phyloP scores from a whole-genome alignment of 2,797 vertebrate genomes.

The Gallinago stenura region DNA sequence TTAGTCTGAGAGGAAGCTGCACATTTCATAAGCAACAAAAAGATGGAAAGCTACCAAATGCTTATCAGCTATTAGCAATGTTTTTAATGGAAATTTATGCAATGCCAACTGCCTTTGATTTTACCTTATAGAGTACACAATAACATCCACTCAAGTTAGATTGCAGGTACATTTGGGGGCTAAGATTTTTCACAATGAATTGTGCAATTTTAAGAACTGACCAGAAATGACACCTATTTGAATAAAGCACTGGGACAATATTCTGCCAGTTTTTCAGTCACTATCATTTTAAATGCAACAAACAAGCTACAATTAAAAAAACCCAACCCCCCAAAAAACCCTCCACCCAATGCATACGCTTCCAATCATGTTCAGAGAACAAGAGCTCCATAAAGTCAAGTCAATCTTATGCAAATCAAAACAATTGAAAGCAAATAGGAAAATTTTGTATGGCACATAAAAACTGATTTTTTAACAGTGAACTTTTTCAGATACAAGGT shows the following conservation, averaged over 20 bases:
- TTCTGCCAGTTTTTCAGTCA: neutral
- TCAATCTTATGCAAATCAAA: neutral
- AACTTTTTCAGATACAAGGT: neutral
- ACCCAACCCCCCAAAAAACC: neutral
- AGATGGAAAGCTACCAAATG: neutral
- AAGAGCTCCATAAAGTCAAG: neutral
- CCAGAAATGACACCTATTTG: neutral
- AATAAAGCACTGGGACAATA: neutral
- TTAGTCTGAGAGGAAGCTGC: neutral
- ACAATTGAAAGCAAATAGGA: neutral
- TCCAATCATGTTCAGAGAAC: neutral
- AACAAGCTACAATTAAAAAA: neutral
- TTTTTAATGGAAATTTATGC: neutral
- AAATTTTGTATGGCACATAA: neutral
- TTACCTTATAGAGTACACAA: neutral
- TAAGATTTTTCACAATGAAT: neutral
- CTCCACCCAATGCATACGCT: neutral
- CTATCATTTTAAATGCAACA: neutral
- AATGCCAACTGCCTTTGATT: neutral
- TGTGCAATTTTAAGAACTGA: neutral
- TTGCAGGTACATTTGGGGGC: neutral
- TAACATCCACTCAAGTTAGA: neutral
- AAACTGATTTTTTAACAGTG: neutral
- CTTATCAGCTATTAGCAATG: neutral
- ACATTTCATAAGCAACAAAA: neutral